Evolutionary conservation across 2,113 vertebrate genomes (phyloP).

Genomic region (Melanerpes formicivorus): DNA sequence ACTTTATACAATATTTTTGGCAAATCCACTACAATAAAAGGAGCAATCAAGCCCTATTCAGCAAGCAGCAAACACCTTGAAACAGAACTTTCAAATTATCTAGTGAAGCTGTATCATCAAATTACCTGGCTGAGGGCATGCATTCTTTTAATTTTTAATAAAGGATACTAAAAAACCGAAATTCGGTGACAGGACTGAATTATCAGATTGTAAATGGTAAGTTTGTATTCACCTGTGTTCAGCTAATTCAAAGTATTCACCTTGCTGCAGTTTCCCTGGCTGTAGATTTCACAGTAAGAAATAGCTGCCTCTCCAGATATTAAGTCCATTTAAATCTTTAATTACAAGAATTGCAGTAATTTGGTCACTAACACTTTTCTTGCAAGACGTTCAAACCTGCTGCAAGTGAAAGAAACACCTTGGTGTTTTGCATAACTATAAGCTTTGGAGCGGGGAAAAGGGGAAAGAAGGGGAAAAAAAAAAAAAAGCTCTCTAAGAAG

Average conservation of each 20-base stretch:
- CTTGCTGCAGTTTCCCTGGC: background rate
- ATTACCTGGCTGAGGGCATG: background rate
- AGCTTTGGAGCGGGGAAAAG: background rate
- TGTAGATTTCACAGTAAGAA: background rate
- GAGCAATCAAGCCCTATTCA: background rate
- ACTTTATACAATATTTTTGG: background rate
- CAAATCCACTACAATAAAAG: background rate
- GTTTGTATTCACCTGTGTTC: slow-evolving; percentile 18
- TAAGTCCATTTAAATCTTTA: background rate
- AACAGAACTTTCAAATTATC: slow-evolving; percentile 3
- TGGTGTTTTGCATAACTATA: background rate
- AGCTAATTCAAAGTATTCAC: background rate
- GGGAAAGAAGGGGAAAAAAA: background rate
- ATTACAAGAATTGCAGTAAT: background rate
- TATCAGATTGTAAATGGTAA: background rate
- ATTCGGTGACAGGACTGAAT: background rate
- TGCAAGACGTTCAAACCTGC: slow-evolving; percentile 1
- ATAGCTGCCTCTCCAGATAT: background rate
- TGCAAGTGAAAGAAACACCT: background rate
- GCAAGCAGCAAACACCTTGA: background rate
- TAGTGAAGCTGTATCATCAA: background rate
- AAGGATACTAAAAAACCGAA: background rate
- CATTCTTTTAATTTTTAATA: background rate
- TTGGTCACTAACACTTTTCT: background rate
- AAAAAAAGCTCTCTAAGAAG: background rate